These are phyloP conservation scores for Lasioglossum villosulum DNA, from an alignment of 2,888 invertebrate genomes.

Conservation along the genomic window DNA sequence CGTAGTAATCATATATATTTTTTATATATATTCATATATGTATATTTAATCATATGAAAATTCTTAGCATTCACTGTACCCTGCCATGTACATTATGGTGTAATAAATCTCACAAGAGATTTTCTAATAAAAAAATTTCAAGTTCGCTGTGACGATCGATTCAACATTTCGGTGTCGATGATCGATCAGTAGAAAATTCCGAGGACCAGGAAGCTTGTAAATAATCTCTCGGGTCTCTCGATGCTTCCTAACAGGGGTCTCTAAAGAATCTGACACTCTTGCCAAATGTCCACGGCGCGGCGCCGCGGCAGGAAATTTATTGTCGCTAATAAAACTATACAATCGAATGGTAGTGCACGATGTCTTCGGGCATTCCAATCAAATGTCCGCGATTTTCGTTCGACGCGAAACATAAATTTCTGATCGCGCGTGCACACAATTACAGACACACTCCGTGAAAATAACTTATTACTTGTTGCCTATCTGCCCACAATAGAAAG, in stretches of 20 bases:
- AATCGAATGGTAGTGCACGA: slow-evolving; percentile 42
- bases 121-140: background rate
- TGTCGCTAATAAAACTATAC: slow-evolving; percentile 46
- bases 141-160: background rate
- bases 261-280: slow-evolving; percentile 27
- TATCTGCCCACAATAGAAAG: slow-evolving; percentile 49
- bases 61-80: too few relatives aligned
- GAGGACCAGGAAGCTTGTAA: background rate
- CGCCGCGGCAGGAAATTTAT: slow-evolving; percentile 40
- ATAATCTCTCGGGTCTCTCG: slow-evolving; percentile 9
- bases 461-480: slow-evolving; percentile 62
- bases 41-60: too few relatives aligned
- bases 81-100: too few relatives aligned
- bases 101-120: too few relatives aligned
- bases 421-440: slow-evolving; percentile 39
- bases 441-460: slow-evolving; percentile 40
- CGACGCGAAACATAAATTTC: slow-evolving; percentile 50
- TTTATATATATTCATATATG: too few relatives aligned
- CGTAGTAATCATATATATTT: too few relatives aligned
- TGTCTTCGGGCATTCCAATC: slow-evolving; percentile 54
- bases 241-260: slow-evolving; percentile 3
- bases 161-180: background rate
- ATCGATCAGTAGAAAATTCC: background rate
- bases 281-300: slow-evolving; percentile 27
- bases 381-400: slow-evolving; percentile 43